phyloP scores from a whole-genome alignment of 2,113 vertebrate genomes.

The Corvus cornix region DNA sequence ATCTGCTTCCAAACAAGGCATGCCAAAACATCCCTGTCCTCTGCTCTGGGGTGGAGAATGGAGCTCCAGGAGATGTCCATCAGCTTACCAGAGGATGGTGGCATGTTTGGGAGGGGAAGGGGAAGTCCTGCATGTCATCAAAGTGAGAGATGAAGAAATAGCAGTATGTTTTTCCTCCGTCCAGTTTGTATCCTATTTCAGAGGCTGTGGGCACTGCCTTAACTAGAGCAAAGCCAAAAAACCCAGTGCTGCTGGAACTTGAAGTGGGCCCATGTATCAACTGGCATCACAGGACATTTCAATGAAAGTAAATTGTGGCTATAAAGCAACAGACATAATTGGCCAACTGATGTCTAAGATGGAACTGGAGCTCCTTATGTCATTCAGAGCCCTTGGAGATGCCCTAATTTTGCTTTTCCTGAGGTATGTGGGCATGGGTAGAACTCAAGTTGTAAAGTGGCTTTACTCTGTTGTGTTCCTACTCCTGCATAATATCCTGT shows the following conservation, averaged over 20 bases:
- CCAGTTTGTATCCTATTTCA: rapidly evolving
- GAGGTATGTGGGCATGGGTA: background rate
- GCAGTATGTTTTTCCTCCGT: background rate
- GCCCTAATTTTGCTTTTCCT: background rate
- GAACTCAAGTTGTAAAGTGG: background rate
- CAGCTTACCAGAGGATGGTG: background rate
- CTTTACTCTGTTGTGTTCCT: background rate
- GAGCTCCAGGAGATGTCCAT: background rate
- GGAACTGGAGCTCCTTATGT: background rate
- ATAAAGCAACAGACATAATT: background rate
- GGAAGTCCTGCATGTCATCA: background rate
- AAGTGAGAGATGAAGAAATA: background rate
- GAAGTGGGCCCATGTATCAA: background rate
- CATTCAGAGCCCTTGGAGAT: background rate
- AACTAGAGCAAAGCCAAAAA: background rate
- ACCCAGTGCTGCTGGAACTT: background rate
- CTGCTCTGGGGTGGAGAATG: background rate
- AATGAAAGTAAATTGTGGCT: background rate
- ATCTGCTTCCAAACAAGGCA: background rate
- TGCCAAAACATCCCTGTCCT: background rate
- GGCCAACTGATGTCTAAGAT: background rate
- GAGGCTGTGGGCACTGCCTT: background rate
- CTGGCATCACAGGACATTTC: background rate
- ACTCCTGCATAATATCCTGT: background rate
- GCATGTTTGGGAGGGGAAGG: background rate